A percentile compares a stretch with the other conserved stretches of the same genome.
phyloP scores from a whole-genome alignment of 37 sponge, comb jelly and placozoan species.

The Theonella swinhoei region DNA sequence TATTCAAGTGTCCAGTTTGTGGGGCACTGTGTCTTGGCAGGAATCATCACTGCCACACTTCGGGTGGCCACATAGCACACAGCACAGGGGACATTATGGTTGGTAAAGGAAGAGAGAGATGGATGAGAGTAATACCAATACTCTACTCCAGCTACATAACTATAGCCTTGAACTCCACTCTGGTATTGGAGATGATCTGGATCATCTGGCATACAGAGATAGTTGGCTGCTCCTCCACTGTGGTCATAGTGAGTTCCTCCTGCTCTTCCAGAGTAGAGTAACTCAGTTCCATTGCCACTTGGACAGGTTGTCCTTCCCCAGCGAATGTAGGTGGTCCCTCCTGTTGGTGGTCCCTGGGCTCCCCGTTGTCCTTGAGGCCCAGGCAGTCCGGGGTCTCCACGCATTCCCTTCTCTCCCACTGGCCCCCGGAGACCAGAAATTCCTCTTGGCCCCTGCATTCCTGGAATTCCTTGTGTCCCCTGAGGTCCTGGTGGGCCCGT shows the following conservation, averaged over 20 bases:
- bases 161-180: conserved; percentile 1
- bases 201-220: conserved; percentile 12
- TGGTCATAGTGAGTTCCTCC: conserved; percentile 1
- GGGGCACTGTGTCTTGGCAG: background rate
- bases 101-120: too few relatives aligned
- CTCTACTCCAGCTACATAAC: background rate
- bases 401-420: too few relatives aligned
- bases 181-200: background rate
- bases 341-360: too few relatives aligned
- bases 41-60: background rate
- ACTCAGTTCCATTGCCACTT: background rate
- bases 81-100: background rate
- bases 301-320: conserved; percentile 40
- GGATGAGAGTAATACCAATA: too few relatives aligned
- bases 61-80: background rate
- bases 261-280: conserved; percentile 24
- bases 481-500: background rate
- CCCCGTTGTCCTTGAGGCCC: too few relatives aligned
- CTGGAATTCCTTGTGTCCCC: too few relatives aligned
- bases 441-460: background rate
- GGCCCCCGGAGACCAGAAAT: too few relatives aligned
- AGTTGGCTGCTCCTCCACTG: conserved; percentile 18
- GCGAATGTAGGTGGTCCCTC: conserved; percentile 18
- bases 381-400: too few relatives aligned
- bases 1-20: background rate